phyloP scores from a whole-genome alignment of 2,797 vertebrate species.

The Clangula hyemalis region DNA sequence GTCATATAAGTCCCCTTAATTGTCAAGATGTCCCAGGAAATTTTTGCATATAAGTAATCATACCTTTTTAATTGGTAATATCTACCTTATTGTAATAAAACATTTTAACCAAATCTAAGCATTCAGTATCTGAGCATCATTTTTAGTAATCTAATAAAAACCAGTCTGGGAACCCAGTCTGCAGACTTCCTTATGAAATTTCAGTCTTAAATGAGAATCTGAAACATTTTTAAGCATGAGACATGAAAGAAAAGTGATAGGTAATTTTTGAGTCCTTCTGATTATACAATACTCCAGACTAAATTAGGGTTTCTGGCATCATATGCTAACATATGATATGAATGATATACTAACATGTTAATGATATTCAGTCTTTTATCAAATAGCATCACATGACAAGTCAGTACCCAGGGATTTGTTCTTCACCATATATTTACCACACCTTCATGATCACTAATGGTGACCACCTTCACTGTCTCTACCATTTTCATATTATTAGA shows the following conservation, averaged over 20 bases:
- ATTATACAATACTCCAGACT: neutral
- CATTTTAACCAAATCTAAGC: neutral
- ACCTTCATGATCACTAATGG: neutral
- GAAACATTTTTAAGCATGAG: neutral
- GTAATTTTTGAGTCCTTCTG: neutral
- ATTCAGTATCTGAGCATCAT: neutral
- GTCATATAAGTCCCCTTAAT: neutral
- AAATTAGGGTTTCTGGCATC: neutral
- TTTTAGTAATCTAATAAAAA: neutral
- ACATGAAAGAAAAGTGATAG: neutral
- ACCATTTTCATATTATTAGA: neutral
- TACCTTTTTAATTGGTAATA: neutral
- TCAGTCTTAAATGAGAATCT: neutral
- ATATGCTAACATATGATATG: neutral
- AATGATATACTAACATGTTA: neutral
- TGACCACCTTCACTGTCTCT: neutral
- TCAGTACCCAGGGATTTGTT: neutral
- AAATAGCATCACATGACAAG: neutral
- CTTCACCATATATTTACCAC: neutral
- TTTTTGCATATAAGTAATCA: neutral
- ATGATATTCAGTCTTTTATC: neutral
- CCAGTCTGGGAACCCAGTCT: neutral
- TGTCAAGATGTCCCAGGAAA: neutral
- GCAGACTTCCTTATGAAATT: neutral
- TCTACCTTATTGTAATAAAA: neutral